Evolutionary conservation across 2,113 vertebrate genomes (phyloP).

Genomic region (Tetrao urogallus): DNA sequence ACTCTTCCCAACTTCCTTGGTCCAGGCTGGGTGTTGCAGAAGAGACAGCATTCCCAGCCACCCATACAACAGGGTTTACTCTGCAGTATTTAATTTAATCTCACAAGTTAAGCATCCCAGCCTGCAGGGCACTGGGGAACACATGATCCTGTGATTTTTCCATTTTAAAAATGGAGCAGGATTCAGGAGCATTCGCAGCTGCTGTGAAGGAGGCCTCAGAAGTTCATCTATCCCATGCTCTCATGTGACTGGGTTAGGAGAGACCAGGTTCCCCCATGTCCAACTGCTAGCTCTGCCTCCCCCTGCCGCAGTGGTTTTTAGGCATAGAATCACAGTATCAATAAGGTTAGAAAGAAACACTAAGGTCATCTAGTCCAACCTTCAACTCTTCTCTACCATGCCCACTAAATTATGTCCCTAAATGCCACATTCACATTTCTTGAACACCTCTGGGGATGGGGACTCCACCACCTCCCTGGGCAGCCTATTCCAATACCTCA

Average conservation of each 20-base stretch:
- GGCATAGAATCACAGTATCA: neutral
- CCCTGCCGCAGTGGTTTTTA: neutral
- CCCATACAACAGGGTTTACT: neutral
- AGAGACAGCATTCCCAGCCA: neutral
- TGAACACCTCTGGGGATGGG: no score
- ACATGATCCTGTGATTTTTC: neutral
- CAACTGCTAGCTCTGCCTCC: neutral
- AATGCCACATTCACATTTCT: no score
- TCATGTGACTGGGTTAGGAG: neutral
- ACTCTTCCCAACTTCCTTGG: neutral
- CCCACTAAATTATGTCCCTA: no score
- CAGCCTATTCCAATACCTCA: no score
- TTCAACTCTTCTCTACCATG: no score
- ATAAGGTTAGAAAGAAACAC: no score
- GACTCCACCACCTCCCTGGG: no score
- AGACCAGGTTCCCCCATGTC: rapidly evolving
- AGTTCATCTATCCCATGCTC: rapidly evolving
- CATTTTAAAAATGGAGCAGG: neutral
- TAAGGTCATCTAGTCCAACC: no score
- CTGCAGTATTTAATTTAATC: neutral
- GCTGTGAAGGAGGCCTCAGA: neutral
- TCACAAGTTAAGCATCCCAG: neutral
- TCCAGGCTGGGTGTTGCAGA: neutral
- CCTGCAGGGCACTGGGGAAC: neutral
- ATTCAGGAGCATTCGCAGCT: neutral